Evolutionary conservation across 2,797 vertebrate genomes (phyloP), one percentile per base, ranked within the genome.

Genomic region (Pempheris klunzingeri): DNA sequence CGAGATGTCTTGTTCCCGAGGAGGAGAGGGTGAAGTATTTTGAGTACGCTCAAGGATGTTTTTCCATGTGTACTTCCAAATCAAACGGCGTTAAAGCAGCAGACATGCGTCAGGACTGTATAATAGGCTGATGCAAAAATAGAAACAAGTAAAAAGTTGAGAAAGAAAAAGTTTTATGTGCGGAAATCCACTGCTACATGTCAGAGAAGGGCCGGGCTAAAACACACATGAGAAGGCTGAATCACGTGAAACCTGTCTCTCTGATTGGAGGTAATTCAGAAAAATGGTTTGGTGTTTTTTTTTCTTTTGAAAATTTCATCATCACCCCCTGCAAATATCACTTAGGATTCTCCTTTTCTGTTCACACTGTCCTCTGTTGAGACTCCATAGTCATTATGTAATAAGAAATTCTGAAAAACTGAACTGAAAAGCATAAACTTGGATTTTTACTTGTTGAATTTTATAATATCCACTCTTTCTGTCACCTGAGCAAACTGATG

Each of bases 81-180:
- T 80, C 41, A 81, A 81, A 81, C 43, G 46, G 47, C 5, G 4
- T 44, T 26, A 65, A 59, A 61, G 10, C 26, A 53, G 63, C 41
- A 75, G 61, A 54, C 52, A 13, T 8, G 32, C 41, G 39, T 67
- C 55, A 53, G 13, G 36, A 30, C 36, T 34, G 20, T 39, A 13
- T 74, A 49, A 60, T 62, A 64, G 38, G 58, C 38, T 17, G 38
- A 15, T 71, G 53, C 59, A 15, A 63, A 75, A 81, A 74, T 76
- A 62, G 84, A 67, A 52, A 38, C 14, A n/a, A 26, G 17, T 5
- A 39, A 64, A 72, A 71, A 38, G 41, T 20, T 7, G 11, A 57
- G 28, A 46, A 36, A 66, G 11, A 7, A 17, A 54, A 36, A 3
- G 0, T 2, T 4, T 13, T 26, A 46, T 14, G 30, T 44, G 4